Evolutionary conservation across 2,797 vertebrate genomes (phyloP).

Genomic region (Geotrypetes seraphini): DNA sequence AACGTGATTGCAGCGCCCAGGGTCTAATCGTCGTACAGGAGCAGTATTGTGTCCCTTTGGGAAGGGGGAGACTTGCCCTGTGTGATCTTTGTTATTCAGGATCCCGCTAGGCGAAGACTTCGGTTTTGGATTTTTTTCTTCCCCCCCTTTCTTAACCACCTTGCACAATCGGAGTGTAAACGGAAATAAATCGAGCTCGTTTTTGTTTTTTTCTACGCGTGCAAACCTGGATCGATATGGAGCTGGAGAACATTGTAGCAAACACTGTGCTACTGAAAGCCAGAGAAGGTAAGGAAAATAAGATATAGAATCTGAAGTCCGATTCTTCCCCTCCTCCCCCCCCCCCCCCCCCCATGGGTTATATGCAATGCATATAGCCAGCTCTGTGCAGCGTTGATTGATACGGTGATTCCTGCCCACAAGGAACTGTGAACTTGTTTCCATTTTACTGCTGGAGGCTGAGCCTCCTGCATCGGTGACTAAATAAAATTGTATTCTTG

Average conservation of each 20-base stretch:
- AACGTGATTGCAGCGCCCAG: too few relatives aligned
- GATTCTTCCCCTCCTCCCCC: too few relatives aligned
- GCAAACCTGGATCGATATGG: conserved; percentile 15
- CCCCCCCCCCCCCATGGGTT: too few relatives aligned
- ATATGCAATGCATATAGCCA: too few relatives aligned
- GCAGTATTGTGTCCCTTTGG: too few relatives aligned
- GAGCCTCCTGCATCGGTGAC: too few relatives aligned
- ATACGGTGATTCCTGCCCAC: too few relatives aligned
- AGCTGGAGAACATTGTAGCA: conserved; percentile 45
- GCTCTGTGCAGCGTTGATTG: too few relatives aligned
- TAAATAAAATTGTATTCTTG: too few relatives aligned
- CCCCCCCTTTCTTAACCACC: not conserved
- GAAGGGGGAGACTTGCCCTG: not conserved
- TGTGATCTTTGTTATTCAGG: not conserved
- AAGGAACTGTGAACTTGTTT: not conserved
- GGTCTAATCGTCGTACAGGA: too few relatives aligned
- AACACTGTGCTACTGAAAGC: conserved; percentile 42
- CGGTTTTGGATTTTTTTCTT: not conserved
- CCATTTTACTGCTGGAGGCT: too few relatives aligned
- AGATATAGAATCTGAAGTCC: not conserved
- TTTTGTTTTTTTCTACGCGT: not conserved
- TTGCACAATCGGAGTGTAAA: not conserved
- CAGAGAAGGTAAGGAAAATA: conserved; percentile 30
- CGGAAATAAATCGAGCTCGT: not conserved
- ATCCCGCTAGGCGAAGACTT: too few relatives aligned